Evolutionary conservation across 2,888 invertebrate genomes (phyloP), one percentile per base, ranked within the genome.

Genomic region (Tortrix viridana): DNA sequence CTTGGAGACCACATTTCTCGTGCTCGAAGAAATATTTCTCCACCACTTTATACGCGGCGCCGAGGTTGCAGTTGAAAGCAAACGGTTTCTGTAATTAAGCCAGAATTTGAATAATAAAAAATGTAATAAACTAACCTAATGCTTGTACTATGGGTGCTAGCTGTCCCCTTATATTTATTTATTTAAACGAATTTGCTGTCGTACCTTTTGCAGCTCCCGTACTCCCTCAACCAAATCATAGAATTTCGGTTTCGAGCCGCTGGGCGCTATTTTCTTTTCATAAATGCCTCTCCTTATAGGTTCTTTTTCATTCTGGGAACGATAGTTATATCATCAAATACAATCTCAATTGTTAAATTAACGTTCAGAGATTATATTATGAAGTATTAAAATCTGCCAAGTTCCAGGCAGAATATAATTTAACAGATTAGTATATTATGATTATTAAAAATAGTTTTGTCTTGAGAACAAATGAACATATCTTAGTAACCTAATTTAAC

Each of bases 1-100:
- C 95, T 59, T 92, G 93, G 9, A 96, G 82, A 0, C 94, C 94
- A 76, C 96, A 96, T 74, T 95, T 96, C 76, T 96, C 95, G 65
- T 93, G 93, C 73, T 95, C 95, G 23, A 86, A 85, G 77, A 94
- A 96, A 16, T 93, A 93, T 71, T 93, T 92, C 58, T 93, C 92
- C 3, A 95, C 90, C 1, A 94, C 71, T 76, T 93, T 93, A 75
- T 95, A 95, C 0, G 94, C 94, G 3, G 89, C 81, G 1, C 93
- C 93, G 2, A 86, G 70, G 70, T 94, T 94, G 75, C 93, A 94
- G 74, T 95, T 93, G 68, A 95, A 95, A 0, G 94, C 95, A 71
- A 94, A 95, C 2, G 94, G 92, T 61, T 92, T 93, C 76, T 92
- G 60, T 54, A 23, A 60, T 60, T 18, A 38, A 38, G 12, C 12